Evolutionary conservation across 2,113 vertebrate genomes (phyloP), one percentile per base, ranked within the genome.

Genomic region (Platycercus adscitus): DNA sequence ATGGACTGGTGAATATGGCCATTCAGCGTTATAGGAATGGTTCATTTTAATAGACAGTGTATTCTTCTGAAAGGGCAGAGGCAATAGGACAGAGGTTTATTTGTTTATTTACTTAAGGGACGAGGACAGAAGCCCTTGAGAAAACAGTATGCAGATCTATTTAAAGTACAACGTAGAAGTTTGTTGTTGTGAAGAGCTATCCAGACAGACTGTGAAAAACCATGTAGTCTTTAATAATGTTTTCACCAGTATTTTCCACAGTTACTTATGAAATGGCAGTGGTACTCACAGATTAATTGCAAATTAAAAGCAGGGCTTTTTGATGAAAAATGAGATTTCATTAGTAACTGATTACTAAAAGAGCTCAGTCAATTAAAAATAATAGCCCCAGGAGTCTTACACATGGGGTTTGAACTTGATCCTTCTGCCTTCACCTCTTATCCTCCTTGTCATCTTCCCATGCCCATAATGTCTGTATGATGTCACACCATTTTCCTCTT

Each of bases 71-170:
- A 95, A 97, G 68, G 85, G 83, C 88, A 79, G 37, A 43, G 72
- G 13, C 13, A 64, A 41, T 39, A 86, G 75, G 77, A 84, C 17
- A 11, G n/a, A 20, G 31, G 23, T 82, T 95, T 71, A 66, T 75
- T 81, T 93, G 95, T 93, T 95, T 94, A 88, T 84, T 96, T 94
- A 35, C 52, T 89, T 44, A 77, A 81, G 43, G 24, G 39, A 35
- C 79, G 44, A 91, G 61, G 21, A 64, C 60, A 92, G 86, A 92
- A 91, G 17, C 29, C 58, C 86, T 81, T 63, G 73, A 79, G 61
- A 20, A 94, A 95, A 86, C 31, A 71, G 10, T 63, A 61, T 46
- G 60, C 17, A 90, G 76, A 73, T 93, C 80, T 85, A 73, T 83
- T 92, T 91, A 65, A 89, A 92, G 43, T 28, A 66, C 24, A 78